phyloP scores from a whole-genome alignment of 2,888 invertebrate genomes.

The Leucophenga maculata region DNA sequence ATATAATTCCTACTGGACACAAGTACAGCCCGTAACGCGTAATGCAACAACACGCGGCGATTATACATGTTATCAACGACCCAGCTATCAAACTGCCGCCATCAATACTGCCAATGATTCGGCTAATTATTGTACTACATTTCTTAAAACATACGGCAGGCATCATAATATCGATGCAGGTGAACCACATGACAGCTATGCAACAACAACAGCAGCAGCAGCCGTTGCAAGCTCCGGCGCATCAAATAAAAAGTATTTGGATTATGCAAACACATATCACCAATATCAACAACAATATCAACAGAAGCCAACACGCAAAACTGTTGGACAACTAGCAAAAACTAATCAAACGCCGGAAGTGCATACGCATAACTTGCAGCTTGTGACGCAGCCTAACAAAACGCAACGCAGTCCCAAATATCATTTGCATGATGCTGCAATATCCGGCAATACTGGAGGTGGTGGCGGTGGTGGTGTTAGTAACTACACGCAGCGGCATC shows the following conservation, averaged over 20 bases:
- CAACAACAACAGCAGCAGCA: slow-evolving; percentile 34
- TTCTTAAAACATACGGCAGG: slow-evolving; percentile 24
- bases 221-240: background rate
- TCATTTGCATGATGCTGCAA: background rate
- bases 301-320: background rate
- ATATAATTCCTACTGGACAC: slow-evolving; percentile 2
- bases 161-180: background rate
- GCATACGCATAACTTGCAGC: background rate
- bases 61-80: slow-evolving; percentile 10
- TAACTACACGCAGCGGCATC: background rate
- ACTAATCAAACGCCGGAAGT: background rate
- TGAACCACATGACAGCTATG: background rate
- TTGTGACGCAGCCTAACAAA: background rate
- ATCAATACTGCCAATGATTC: slow-evolving; percentile 36
- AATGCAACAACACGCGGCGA: background rate
- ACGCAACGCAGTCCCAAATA: slow-evolving; percentile 14
- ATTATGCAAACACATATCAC: background rate
- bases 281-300: slow-evolving; percentile 1
- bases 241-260: background rate
- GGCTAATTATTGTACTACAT: slow-evolving; percentile 38
- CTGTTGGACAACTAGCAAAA: slow-evolving; percentile 4
- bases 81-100: slow-evolving; percentile 40
- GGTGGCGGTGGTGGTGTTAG: background rate
- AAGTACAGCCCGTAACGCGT: background rate
- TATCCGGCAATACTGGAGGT: background rate